These are phyloP conservation scores for Lethrus apterus DNA, from an alignment of 1,140 invertebrate species.

Conservation along the genomic window DNA sequence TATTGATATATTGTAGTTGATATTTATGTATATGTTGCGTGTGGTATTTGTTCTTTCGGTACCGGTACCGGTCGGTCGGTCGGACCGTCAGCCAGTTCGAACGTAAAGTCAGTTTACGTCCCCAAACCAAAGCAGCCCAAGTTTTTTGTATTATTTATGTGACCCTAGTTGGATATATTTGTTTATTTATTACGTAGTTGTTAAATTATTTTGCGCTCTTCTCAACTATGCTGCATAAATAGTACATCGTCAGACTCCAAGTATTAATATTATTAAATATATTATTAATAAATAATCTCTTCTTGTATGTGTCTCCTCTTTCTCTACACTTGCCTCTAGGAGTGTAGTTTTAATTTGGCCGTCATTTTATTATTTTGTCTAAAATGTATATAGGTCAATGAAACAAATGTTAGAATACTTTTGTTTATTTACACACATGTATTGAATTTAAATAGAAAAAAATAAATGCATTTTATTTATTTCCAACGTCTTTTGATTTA, in stretches of 20 bases:
- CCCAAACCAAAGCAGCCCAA: constrained; percentile 23
- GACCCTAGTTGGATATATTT: constrained; percentile 12
- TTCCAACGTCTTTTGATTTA: not conserved
- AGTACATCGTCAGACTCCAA: constrained; percentile 18
- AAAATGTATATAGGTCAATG: constrained; percentile 17
- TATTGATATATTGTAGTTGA: constrained; percentile 20
- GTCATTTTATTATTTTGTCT: constrained; percentile 17
- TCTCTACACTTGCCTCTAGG: constrained; percentile 8
- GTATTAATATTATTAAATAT: constrained; percentile 20
- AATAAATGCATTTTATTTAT: constrained; percentile 9
- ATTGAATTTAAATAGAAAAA: constrained; percentile 28
- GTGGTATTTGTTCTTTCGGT: constrained; percentile 18
- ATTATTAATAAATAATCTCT: constrained; percentile 12
- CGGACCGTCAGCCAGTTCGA: constrained; percentile 13
- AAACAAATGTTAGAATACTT: constrained; percentile 18
- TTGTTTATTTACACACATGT: constrained; percentile 28
- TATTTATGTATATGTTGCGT: constrained; percentile 12
- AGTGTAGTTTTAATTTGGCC: constrained; percentile 20
- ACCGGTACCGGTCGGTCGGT: constrained; percentile 9
- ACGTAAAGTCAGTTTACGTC: constrained; percentile 17
- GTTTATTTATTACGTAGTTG: constrained; percentile 14
- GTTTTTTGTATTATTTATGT: constrained; percentile 18
- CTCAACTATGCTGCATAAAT: constrained; percentile 15
- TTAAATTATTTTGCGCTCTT: constrained; percentile 12
- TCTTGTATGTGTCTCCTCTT: constrained; percentile 11